phyloP scores from a whole-genome alignment of 92 coral and sea anemone genomes.

The Plumapathes pennacea region DNA sequence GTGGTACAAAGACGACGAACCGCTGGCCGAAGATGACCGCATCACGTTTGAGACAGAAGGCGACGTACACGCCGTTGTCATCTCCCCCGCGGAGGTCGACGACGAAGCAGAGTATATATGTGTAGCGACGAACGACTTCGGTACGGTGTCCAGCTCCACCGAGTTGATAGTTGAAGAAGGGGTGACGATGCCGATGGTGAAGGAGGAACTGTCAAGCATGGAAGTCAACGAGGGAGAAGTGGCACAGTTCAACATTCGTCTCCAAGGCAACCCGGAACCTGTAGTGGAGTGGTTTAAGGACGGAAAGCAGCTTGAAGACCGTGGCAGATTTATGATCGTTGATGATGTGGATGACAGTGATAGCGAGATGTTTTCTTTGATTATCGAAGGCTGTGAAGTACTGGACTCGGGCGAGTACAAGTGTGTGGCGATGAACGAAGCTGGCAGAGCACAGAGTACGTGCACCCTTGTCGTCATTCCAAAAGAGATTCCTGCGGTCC shows the following conservation, averaged over 20 bases:
- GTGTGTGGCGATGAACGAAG: conserved; percentile 91
- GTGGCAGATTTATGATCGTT: conserved; percentile 77
- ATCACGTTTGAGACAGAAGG: conserved; percentile 62
- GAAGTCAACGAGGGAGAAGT: conserved; percentile 81
- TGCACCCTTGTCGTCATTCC: conserved; percentile 71
- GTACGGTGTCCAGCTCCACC: conserved; percentile 56
- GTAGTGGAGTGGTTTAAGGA: conserved; percentile 95
- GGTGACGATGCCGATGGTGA: conserved; percentile 82
- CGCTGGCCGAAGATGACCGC: conserved; percentile 67
- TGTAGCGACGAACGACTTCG: conserved; percentile 67
- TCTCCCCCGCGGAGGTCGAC: conserved; percentile 68
- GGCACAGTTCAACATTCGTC: conserved; percentile 65
- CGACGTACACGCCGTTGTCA: conserved; percentile 67
- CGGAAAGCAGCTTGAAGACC: conserved; percentile 75
- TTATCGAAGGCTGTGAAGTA: conserved; percentile 73
- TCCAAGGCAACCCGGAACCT: conserved; percentile 90
- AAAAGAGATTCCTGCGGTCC: conserved; percentile 72
- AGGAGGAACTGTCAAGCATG: conserved; percentile 60
- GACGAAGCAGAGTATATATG: conserved; percentile 92
- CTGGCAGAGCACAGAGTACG: conserved; percentile 75
- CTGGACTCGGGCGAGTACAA: conserved; percentile 79
- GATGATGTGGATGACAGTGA: conserved; percentile 90
- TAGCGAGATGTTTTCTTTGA: conserved; percentile 74
- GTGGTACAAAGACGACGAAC: conserved; percentile 85
- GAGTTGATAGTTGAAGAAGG: conserved; percentile 91